Evolutionary conservation across 2,113 vertebrate genomes (phyloP), one percentile per base, ranked within the genome.

Genomic region (Xyliphius kryptos): DNA sequence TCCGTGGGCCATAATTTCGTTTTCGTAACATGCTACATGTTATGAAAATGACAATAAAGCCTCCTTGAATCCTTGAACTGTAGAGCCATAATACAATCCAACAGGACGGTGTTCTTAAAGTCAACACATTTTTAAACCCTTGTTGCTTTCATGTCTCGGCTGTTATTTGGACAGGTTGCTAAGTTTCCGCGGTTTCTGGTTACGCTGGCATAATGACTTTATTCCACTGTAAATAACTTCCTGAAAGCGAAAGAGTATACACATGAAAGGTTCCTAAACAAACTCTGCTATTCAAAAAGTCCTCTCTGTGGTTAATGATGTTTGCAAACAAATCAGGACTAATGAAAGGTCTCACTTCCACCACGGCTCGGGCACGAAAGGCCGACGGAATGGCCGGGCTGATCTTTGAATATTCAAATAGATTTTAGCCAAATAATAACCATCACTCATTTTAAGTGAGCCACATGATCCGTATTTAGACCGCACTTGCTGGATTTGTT

Each of bases 391-490:
- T 37, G 26, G 47, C 37, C 36, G 56, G 52, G 36, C 26, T 22
- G 26, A 48, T 49, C 63, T 65, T 65, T 65, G 63, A 65, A 52
- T 66, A 66, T 66, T 49, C 63, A 66, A 65, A 65, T 54, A 1
- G n/a, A 46, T 19, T 37, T 9, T 48, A 65, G 63, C 63, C 53
- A 65, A 66, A 66, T 66, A 57, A 50, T 49, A 17, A 48, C 44
- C 19, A 48, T 56, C 52, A 50, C 32, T 56, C 53, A 40, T 36
- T 56, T 41, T 56, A 56, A 21, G 44, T 49, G 44, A 65, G 55
- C 14, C 13, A 16, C 54, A 17, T 12, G 15, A 36, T 65, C 54
- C 15, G 13, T 47, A 47, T n/a, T 47, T 15, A 19, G 46, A 40
- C 5, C 6, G 36, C 46, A 4, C 13, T 13, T 21, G 14, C 20